A percentile compares a stretch with the other conserved stretches of the same genome.
Evolutionary conservation across 2,888 invertebrate species (phyloP).

Genomic region (Metopia argyrocephala): DNA sequence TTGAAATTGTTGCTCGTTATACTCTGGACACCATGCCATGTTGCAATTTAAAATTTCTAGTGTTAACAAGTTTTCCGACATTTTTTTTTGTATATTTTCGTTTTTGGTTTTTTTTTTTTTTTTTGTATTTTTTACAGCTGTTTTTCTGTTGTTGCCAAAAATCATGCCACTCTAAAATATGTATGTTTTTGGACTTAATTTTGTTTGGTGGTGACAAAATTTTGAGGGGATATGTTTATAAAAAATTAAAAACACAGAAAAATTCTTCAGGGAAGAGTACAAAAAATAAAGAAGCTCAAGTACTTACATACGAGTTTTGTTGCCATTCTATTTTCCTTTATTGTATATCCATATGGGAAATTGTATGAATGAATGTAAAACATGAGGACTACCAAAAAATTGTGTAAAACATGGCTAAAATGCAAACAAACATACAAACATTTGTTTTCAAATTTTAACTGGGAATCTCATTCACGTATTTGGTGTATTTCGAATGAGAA

Average conservation of each 20-base stretch:
- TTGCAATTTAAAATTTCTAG: constrained; percentile 48
- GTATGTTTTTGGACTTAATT: constrained; percentile 12
- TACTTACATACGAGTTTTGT: neutral
- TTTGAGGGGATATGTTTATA: constrained; percentile 15
- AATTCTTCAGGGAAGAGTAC: too few relatives aligned
- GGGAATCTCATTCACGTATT: neutral
- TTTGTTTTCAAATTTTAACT: neutral
- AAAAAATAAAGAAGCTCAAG: too few relatives aligned
- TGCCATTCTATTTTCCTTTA: neutral
- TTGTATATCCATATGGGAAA: constrained; percentile 35
- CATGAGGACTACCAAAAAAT: neutral
- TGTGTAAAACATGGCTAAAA: constrained; percentile 23
- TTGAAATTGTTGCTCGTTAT: neutral
- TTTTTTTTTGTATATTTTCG: neutral
- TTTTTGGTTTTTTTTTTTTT: neutral
- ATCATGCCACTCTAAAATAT: constrained; percentile 9
- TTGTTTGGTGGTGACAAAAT: neutral
- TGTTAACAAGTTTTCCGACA: constrained; percentile 32
- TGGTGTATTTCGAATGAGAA: neutral
- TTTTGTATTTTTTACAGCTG: neutral
- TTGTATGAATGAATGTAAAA: constrained; percentile 12
- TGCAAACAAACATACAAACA: constrained; percentile 13
- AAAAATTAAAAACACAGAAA: constrained; percentile 39
- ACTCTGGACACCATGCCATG: constrained; percentile 20
- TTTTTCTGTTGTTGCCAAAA: constrained; percentile 1